Evolutionary conservation across 2,797 vertebrate genomes (phyloP), one percentile per base, ranked within the genome.

Genomic region (Sebastes minor): DNA sequence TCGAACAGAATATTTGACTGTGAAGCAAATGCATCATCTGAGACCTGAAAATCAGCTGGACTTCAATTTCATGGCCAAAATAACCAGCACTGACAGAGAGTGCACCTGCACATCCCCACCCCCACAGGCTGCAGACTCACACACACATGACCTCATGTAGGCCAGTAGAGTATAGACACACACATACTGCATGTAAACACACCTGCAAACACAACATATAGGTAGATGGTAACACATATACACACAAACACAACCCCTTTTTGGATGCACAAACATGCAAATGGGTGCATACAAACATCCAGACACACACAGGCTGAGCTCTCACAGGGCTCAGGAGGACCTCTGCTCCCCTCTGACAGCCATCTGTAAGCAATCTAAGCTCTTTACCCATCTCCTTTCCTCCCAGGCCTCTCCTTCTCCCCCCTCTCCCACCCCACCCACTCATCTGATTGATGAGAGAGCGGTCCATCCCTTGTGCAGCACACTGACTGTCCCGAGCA

Each of bases 301-400:
- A 32, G n/a, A 57, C 8, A 57, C 10, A 72, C 82, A 83, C 49
- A 66, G n/a, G 7, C 59, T 35, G 71, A 86, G 87, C 80, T 76
- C 78, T 86, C 86, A 70, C 80, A 74, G 75, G 57, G 55, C 76
- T 82, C 71, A 63, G 76, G 69, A 82, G 63, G 62, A 86, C 79
- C 81, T 83, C 77, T 71, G 80, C 76, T 89, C 82, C 82, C 71
- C 61, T 85, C 87, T 84, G 78, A 86, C 82, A 87, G 75, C 83
- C 95, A 95, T 96, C 95, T 96, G 95, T 88, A 92, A 95, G 94
- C 94, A 96, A 96, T 96, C 92, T 89, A 86, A 82, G 61, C 79
- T 83, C 62, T 78, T 81, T 89, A 86, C 90, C 89, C 89, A 92
- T 95, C 93, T 92, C 87, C 82, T 82, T 71, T 82, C 73, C 82